Evolutionary conservation across 2,113 vertebrate genomes (phyloP).

Genomic region (Ondatra zibethicus): DNA sequence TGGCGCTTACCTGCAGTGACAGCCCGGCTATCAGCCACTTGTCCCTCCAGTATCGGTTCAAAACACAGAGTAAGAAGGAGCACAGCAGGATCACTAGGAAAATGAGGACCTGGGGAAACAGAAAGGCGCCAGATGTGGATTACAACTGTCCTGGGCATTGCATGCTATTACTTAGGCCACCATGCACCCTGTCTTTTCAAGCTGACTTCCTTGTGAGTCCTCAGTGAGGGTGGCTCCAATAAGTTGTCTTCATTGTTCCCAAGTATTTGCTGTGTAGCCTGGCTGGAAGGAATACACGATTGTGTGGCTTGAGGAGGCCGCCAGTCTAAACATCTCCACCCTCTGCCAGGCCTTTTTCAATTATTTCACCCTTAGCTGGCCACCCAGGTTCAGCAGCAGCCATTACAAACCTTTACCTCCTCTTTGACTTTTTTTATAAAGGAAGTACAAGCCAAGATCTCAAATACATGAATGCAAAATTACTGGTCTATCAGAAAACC

Average conservation of each 20-base stretch:
- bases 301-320: background rate
- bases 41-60: slow-evolving; percentile 63
- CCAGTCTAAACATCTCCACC: background rate
- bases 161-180: background rate
- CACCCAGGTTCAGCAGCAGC: background rate
- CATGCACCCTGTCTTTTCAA: background rate
- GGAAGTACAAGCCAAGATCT: background rate
- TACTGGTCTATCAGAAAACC: background rate
- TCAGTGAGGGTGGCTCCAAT: background rate
- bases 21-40: slow-evolving; percentile 70
- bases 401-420: background rate
- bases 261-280: background rate
- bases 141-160: background rate
- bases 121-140: background rate
- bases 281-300: background rate
- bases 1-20: slow-evolving; percentile 69
- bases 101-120: slow-evolving; percentile 67
- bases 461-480: background rate
- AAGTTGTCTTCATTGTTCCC: background rate
- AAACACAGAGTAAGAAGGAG: background rate
- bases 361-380: background rate
- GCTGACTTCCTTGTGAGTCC: background rate
- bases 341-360: background rate
- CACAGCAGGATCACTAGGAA: background rate
- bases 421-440: background rate